phyloP scores from a whole-genome alignment of 1,140 invertebrate genomes.

The Brachionus asplanchnoidis region DNA sequence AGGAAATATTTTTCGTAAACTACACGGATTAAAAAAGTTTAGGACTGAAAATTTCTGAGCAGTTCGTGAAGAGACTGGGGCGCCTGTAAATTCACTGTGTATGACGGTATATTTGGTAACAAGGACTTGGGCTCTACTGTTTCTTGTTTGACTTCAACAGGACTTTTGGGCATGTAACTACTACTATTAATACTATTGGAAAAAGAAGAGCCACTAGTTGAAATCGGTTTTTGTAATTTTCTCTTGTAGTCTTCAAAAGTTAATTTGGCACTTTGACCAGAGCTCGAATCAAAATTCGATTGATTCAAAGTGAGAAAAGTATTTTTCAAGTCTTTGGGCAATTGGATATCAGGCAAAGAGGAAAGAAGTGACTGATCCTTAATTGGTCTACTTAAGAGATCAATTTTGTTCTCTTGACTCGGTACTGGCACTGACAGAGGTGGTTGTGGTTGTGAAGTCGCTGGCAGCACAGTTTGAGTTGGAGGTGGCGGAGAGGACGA shows the following conservation, averaged over 20 bases:
- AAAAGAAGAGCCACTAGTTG: not conserved
- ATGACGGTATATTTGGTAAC: slow-evolving; percentile 29
- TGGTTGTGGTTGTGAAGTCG: not conserved
- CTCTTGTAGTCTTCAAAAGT: slow-evolving; percentile 31
- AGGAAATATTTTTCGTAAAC: not conserved
- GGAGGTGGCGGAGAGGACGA: not conserved
- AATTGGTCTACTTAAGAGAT: not conserved
- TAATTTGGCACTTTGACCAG: not conserved
- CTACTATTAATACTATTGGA: not conserved
- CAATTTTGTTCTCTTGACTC: not conserved
- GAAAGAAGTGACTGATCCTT: not conserved
- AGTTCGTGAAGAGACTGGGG: slow-evolving; percentile 39
- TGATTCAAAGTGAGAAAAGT: not conserved
- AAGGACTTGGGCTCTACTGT: not conserved
- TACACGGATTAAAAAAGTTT: not conserved
- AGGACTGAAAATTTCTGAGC: slow-evolving; percentile 40
- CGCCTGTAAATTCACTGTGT: slow-evolving; percentile 29
- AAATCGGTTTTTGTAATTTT: slow-evolving; percentile 21
- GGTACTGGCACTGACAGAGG: not conserved
- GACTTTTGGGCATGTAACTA: not conserved
- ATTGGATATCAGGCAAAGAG: slow-evolving; percentile 21
- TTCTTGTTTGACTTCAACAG: not conserved
- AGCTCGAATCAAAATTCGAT: not conserved
- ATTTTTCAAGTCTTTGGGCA: slow-evolving; percentile 15
- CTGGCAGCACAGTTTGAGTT: not conserved